These are phyloP conservation scores for Potorous gilbertii DNA, from an alignment of 2,797 vertebrate species.

Conservation along the genomic window DNA sequence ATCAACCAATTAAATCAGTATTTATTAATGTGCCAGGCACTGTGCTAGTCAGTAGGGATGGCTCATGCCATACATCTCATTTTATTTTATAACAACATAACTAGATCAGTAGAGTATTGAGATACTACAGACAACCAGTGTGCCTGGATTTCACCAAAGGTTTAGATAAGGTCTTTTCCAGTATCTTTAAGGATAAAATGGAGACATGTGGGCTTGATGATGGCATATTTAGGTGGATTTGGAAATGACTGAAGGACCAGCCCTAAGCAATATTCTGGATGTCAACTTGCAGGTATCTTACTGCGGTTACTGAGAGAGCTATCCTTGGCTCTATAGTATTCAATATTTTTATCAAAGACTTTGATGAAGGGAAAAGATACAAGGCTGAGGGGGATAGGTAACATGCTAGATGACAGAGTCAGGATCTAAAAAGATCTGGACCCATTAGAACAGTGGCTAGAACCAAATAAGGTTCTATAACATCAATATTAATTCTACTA, in stretches of 20 bases:
- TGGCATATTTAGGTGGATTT: neutral
- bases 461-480: neutral
- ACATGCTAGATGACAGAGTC: neutral
- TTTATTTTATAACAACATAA: neutral
- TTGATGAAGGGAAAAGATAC: neutral
- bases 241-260: neutral
- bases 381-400: neutral
- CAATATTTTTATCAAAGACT: neutral
- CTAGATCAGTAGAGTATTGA: neutral
- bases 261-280: neutral
- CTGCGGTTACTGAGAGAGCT: neutral
- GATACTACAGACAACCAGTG: neutral
- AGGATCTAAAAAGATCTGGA: neutral
- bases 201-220: neutral
- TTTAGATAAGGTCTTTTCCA: neutral
- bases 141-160: neutral
- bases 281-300: neutral
- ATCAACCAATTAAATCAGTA: neutral
- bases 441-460: neutral
- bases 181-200: neutral
- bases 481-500: too few species aligned
- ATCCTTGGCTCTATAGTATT: neutral
- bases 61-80: neutral
- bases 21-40: neutral
- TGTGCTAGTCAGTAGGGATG: neutral